Percentiles rank a stretch among this genome's conserved stretches.
Conservation (phyloP, 2,113 vertebrate genomes). For the Tragulus kanchil region DNA sequence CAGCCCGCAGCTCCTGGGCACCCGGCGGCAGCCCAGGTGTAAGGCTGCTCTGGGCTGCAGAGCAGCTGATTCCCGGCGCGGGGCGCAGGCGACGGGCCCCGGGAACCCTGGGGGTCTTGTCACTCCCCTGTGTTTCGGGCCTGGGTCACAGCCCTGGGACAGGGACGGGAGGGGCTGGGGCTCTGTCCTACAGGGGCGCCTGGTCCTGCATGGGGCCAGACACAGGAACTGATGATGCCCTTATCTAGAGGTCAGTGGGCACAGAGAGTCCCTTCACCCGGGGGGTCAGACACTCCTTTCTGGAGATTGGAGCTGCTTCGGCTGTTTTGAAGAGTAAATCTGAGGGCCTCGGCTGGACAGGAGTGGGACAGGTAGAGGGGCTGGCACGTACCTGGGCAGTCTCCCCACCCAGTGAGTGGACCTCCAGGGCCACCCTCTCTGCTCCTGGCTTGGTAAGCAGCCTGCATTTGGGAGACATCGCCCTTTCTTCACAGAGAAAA, state of each 20-base stretch:
- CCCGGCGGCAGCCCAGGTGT: not conserved
- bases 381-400: not conserved
- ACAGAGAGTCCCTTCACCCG: not conserved
- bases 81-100: not conserved
- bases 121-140: not conserved
- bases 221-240: not conserved
- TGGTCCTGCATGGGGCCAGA: not conserved
- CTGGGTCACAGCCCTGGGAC: not conserved
- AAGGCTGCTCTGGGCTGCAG: slow-evolving; percentile 66
- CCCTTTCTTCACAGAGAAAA: not conserved
- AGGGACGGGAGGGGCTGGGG: not conserved
- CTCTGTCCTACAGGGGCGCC: not conserved
- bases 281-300: not conserved
- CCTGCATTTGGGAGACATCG: not conserved
- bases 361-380: too few species aligned
- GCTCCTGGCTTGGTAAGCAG: not conserved
- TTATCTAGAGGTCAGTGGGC: not conserved
- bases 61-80: slow-evolving; percentile 68
- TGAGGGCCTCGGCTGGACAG: not conserved
- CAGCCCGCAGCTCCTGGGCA: not conserved
- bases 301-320: not conserved
- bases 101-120: not conserved
- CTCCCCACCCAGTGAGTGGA: not conserved
- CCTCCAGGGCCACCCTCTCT: not conserved
- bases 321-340: not conserved